These are phyloP conservation scores for Drosophila planitibia DNA, from an alignment of 2,888 invertebrate species.

Conservation along the genomic window DNA sequence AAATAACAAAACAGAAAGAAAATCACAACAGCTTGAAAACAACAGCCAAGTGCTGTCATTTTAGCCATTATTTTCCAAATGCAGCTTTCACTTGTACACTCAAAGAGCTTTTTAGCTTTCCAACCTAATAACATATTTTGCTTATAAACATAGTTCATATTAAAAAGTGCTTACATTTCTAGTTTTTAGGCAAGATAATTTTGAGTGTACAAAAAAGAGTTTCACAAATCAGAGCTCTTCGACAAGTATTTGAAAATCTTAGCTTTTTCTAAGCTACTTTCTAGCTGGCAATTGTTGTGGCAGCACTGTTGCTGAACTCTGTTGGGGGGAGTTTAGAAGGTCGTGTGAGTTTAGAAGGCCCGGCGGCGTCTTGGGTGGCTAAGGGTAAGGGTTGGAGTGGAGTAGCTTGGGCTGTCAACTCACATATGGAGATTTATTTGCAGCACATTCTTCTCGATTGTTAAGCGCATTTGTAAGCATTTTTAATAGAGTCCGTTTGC, in stretches of 20 bases:
- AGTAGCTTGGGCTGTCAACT: slow-evolving; percentile 62
- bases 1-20: slow-evolving; percentile 6
- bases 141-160: neutral
- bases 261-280: slow-evolving; percentile 8
- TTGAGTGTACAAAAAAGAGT: neutral
- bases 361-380: slow-evolving; percentile 3
- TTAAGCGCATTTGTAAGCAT: slow-evolving; percentile 80
- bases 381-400: neutral
- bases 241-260: neutral
- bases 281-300: neutral
- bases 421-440: slow-evolving; percentile 78
- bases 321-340: neutral
- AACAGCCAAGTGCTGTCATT: slow-evolving; percentile 1
- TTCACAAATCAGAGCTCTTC: neutral
- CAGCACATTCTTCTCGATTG: slow-evolving; percentile 37
- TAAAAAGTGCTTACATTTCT: neutral
- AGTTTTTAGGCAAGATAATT: neutral
- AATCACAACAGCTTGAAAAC: slow-evolving; percentile 14
- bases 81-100: neutral
- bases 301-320: slow-evolving; percentile 23
- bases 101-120: neutral
- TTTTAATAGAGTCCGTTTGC: slow-evolving; percentile 75
- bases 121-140: neutral
- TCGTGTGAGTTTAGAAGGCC: neutral
- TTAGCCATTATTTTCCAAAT: slow-evolving; percentile 17